phyloP scores from a whole-genome alignment of 1,140 invertebrate genomes.

The Neodiprion virginianus region DNA sequence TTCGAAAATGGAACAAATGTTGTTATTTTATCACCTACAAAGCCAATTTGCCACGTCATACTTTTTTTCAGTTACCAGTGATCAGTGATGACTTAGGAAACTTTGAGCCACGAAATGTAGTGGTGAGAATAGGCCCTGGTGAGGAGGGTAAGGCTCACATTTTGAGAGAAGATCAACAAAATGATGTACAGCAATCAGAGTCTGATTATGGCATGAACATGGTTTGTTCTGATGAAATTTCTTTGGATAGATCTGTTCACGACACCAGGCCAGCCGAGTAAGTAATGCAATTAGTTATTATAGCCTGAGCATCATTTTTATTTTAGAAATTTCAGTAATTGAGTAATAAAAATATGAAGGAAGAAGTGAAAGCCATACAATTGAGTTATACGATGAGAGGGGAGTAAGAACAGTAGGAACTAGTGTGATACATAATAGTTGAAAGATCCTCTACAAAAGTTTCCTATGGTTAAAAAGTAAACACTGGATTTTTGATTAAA shows the following conservation, averaged over 20 bases:
- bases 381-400: background rate
- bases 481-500: constrained; percentile 12
- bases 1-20: background rate
- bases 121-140: constrained; percentile 77
- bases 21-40: constrained; percentile 10
- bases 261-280: constrained; percentile 88
- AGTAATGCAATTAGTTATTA: constrained; percentile 36
- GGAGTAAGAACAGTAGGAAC: too few relatives aligned
- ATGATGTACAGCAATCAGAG: constrained; percentile 78
- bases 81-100: constrained; percentile 61
- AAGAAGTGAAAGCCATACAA: constrained; percentile 3
- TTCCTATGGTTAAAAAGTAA: constrained; percentile 8
- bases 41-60: constrained; percentile 10
- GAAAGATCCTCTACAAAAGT: background rate
- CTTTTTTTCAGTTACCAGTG: constrained; percentile 43
- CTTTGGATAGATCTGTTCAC: constrained; percentile 77
- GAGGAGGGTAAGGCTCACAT: constrained; percentile 82
- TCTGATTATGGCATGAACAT: constrained; percentile 97
- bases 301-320: constrained; percentile 8
- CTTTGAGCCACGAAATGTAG: constrained; percentile 73
- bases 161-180: constrained; percentile 75
- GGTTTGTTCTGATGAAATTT: constrained; percentile 94
- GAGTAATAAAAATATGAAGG: constrained; percentile 4
- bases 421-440: too few relatives aligned
- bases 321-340: background rate